Base-by-base conservation (phyloP, 2,113 vertebrate species). In the Ascaphus truei region DNA sequence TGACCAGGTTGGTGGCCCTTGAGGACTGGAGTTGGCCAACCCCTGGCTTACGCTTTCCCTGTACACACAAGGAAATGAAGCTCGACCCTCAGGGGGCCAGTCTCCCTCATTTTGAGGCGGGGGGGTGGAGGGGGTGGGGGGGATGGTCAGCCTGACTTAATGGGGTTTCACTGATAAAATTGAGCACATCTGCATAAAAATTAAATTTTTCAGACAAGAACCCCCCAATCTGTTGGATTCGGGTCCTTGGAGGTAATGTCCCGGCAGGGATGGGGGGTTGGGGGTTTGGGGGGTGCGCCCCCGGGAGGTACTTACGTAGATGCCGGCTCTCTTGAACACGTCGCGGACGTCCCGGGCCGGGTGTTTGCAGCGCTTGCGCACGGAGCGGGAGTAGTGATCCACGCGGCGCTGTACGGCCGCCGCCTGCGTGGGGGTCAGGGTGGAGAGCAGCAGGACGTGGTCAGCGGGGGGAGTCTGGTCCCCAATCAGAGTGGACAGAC, bases 401-500 rank as follows among this genome's bases (percentile, higher is more conserved):
- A 96, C 27, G 1, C 93, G 77, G 0, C 92, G 86, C 76, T 94
- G 88, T 37, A 95, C 92, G 0, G 93, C 93, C 0, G 90, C 89
- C 0, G 92, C 90, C 82, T 96, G 95, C 0, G 93, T 95, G 68
- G 79, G 83, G 10, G 93, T 97, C 57, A 94, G 84, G 2, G 93
- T 96, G 63, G 93, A 96, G 60, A 95, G 86, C 78, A 97, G 83
- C 41, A 89, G 73, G 0, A 78, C 76, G 1, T 92, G 90, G 61
- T 90, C 92, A 0, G 81, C 81, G n/a, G 91, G 88, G 0, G 81
- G 82, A 1, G 64, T 75, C 0, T 67, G 53, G 25, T 91, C 90
- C 2, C 83, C 84, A 0, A 93, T 89, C n/a, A 98, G 90, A 29
- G 84, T 84, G 0, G 90, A 88, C 25, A 95, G 83, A 7, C 95